These are phyloP conservation scores for Polyommatus iphigenia DNA, from an alignment of 2,888 invertebrate genomes.

Conservation along the genomic window DNA sequence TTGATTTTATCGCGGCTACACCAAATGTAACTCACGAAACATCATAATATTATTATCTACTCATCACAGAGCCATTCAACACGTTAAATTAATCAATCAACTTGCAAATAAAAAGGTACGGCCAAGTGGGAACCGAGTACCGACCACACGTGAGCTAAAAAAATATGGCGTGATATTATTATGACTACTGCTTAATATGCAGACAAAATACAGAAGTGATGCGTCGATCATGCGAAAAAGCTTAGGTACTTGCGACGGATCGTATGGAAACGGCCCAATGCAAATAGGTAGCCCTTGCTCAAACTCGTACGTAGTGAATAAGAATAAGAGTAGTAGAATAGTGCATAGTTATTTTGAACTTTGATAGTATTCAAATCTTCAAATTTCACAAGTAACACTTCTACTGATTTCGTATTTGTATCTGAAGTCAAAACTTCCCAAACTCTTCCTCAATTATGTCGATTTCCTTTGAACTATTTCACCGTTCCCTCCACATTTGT, in stretches of 20 bases:
- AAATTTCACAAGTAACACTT: not conserved
- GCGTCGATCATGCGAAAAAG: too few relatives aligned
- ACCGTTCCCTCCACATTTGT: not conserved
- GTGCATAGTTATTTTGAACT: not conserved
- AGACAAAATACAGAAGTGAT: too few relatives aligned
- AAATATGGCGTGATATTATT: not conserved
- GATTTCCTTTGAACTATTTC: not conserved
- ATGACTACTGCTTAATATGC: too few relatives aligned
- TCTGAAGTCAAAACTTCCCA: not conserved
- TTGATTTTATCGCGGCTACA: not conserved
- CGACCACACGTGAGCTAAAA: conserved; percentile 2
- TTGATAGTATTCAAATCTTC: not conserved
- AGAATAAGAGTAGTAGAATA: too few relatives aligned
- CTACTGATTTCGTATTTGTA: not conserved
- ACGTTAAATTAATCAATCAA: conserved; percentile 20
- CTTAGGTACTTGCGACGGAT: too few relatives aligned
- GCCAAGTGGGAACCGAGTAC: not conserved
- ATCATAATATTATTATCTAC: not conserved
- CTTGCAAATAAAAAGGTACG: conserved; percentile 14
- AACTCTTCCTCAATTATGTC: not conserved
- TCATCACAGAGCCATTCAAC: not conserved
- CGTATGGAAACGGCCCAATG: too few relatives aligned
- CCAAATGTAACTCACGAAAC: not conserved
- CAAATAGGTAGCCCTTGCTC: too few relatives aligned
- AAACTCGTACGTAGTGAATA: too few relatives aligned